These are phyloP conservation scores for Macrostomum lignano DNA, from an alignment of 1,140 invertebrate genomes.

Conservation along the genomic window DNA sequence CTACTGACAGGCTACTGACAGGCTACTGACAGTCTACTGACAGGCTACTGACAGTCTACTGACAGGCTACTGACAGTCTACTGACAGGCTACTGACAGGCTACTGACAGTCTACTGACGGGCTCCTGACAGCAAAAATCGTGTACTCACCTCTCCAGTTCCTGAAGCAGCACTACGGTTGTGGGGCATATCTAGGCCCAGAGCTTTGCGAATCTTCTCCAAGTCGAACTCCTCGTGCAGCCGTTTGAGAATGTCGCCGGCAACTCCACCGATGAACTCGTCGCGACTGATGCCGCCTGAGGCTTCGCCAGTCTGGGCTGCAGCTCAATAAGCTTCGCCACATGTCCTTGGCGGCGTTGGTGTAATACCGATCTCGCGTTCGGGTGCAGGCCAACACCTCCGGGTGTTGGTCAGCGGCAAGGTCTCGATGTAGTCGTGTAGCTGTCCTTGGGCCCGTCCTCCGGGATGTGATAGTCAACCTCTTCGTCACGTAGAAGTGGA, in stretches of 20 bases:
- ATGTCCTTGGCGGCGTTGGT: slow-evolving; percentile 50
- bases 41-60: too few relatives aligned
- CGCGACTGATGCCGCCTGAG: slow-evolving; percentile 37
- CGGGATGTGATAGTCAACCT: slow-evolving; percentile 48
- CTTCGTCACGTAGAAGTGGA: slow-evolving; percentile 48
- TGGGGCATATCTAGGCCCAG: slow-evolving; percentile 47
- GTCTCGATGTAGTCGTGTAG: too few relatives aligned
- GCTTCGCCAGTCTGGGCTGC: slow-evolving; percentile 49
- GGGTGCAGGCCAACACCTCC: too few relatives aligned
- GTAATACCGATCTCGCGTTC: slow-evolving; percentile 54
- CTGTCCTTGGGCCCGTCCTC: not conserved
- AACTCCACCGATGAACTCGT: slow-evolving; percentile 48
- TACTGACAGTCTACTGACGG: too few relatives aligned
- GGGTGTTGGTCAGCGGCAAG: too few relatives aligned
- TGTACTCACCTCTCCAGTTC: too few relatives aligned
- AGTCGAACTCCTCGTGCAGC: slow-evolving; percentile 43
- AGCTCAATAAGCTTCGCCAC: slow-evolving; percentile 53
- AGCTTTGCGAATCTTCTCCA: slow-evolving; percentile 43
- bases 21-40: too few relatives aligned
- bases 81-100: too few relatives aligned
- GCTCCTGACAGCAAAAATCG: too few relatives aligned
- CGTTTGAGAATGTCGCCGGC: slow-evolving; percentile 39
- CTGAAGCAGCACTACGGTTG: slow-evolving; percentile 53
- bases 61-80: too few relatives aligned
- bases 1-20: too few relatives aligned